Evolutionary conservation across 2,888 invertebrate species (phyloP).

Genomic region (Drosophila diplacantha): DNA sequence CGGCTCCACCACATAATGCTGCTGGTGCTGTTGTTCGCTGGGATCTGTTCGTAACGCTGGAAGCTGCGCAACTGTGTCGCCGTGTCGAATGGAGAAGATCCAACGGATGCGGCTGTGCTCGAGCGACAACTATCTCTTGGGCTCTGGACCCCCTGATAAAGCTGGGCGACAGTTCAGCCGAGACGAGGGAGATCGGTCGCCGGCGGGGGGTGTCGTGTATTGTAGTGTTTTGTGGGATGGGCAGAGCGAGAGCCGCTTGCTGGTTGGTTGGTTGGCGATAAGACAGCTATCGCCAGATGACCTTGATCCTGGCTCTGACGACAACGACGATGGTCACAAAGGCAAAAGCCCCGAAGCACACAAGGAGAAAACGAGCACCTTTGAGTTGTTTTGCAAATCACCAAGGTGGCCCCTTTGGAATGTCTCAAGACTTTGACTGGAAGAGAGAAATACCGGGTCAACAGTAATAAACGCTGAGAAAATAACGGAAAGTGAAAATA

Average conservation of each 20-base stretch:
- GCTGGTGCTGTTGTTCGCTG: slow-evolving; percentile 9
- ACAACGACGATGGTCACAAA: slow-evolving; percentile 22
- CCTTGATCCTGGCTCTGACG: slow-evolving; percentile 60
- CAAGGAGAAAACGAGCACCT: background rate
- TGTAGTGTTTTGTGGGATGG: slow-evolving; percentile 13
- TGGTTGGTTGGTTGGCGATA: slow-evolving; percentile 16
- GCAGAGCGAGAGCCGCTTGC: slow-evolving; percentile 8
- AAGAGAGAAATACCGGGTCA: background rate
- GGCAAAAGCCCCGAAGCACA: background rate
- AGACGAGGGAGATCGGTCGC: slow-evolving; percentile 8
- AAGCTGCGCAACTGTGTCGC: slow-evolving; percentile 16
- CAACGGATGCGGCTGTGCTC: slow-evolving; percentile 5
- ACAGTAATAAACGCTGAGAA: background rate
- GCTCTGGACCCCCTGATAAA: slow-evolving; percentile 29
- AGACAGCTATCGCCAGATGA: slow-evolving; percentile 47
- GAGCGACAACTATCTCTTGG: slow-evolving; percentile 31
- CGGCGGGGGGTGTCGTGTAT: slow-evolving; percentile 11
- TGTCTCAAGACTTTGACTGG: background rate
- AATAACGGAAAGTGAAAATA: too few relatives aligned
- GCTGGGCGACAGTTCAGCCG: slow-evolving; percentile 32
- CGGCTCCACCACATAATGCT: slow-evolving; percentile 50
- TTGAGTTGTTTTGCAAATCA: background rate
- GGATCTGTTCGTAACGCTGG: slow-evolving; percentile 26
- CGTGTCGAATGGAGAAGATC: slow-evolving; percentile 2
- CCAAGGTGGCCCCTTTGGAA: background rate